A percentile compares a stretch with the other conserved stretches of the same genome.
phyloP scores from a whole-genome alignment of 2,888 invertebrate species.

The Terebella lapidaria region DNA sequence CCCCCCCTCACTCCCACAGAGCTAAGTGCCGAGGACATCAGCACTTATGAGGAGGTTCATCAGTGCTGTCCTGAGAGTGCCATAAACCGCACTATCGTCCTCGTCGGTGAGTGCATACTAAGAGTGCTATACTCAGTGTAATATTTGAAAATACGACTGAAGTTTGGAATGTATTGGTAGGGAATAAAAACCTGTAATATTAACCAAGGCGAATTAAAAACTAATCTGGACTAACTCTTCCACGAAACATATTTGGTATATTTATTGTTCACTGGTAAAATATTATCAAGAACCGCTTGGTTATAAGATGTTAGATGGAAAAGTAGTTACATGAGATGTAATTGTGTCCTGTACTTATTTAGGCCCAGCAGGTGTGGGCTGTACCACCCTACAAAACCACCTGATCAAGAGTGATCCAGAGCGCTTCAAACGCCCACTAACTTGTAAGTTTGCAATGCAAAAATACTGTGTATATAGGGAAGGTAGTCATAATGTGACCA shows the following conservation, averaged over 20 bases:
- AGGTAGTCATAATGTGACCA: too few species aligned
- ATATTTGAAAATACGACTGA: too few species aligned
- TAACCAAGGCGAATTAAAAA: too few species aligned
- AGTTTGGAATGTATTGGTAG: too few species aligned
- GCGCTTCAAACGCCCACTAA: neutral
- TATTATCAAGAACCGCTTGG: too few species aligned
- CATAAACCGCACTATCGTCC: neutral
- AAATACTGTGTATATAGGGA: neutral
- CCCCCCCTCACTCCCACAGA: neutral
- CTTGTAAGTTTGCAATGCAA: neutral
- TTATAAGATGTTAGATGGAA: too few species aligned
- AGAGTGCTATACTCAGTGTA: neutral
- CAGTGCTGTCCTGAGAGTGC: neutral
- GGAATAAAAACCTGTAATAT: too few species aligned
- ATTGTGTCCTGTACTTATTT: neutral
- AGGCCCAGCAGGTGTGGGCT: neutral
- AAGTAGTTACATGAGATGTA: too few species aligned
- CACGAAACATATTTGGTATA: too few species aligned
- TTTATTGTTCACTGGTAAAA: too few species aligned
- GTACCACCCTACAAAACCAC: neutral
- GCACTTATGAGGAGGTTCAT: conserved; percentile 5
- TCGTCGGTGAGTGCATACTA: neutral
- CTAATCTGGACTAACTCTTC: too few species aligned
- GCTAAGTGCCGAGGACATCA: neutral
- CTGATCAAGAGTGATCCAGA: neutral